Evolutionary conservation across 2,113 vertebrate species (phyloP).

Genomic region (Hyperopisus bebe): DNA sequence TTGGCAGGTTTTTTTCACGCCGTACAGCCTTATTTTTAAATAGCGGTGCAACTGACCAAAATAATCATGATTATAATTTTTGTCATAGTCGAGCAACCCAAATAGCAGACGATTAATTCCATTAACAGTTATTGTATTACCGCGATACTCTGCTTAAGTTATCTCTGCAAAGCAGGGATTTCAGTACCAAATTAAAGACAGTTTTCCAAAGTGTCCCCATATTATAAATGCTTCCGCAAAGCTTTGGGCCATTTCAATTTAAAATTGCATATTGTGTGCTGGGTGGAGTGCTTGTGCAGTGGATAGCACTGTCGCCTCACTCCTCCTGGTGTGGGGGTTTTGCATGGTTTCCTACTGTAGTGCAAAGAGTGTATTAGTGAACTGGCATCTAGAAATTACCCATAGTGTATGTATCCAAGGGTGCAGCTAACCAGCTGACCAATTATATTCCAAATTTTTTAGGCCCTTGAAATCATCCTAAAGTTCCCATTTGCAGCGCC

Average conservation of each 20-base stretch:
- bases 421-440: not conserved
- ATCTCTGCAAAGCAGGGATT: not conserved
- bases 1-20: not conserved
- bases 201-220: not conserved
- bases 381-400: not conserved
- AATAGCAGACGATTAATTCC: not conserved
- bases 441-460: not conserved
- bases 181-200: not conserved
- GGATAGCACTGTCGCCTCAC: not conserved
- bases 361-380: not conserved
- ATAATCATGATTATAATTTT: not conserved
- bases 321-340: not conserved
- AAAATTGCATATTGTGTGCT: not conserved
- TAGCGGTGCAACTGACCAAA: not conserved
- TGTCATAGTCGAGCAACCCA: not conserved
- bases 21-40: not conserved
- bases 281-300: not conserved
- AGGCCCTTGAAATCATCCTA: not conserved
- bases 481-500: not conserved
- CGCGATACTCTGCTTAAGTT: not conserved
- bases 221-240: not conserved
- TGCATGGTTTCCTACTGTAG: not conserved
- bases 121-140: not conserved
- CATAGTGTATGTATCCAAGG: not conserved
- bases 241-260: not conserved